These are phyloP conservation scores for Drosophila biarmipes DNA, from an alignment of 1,140 invertebrate genomes.

Conservation along the genomic window DNA sequence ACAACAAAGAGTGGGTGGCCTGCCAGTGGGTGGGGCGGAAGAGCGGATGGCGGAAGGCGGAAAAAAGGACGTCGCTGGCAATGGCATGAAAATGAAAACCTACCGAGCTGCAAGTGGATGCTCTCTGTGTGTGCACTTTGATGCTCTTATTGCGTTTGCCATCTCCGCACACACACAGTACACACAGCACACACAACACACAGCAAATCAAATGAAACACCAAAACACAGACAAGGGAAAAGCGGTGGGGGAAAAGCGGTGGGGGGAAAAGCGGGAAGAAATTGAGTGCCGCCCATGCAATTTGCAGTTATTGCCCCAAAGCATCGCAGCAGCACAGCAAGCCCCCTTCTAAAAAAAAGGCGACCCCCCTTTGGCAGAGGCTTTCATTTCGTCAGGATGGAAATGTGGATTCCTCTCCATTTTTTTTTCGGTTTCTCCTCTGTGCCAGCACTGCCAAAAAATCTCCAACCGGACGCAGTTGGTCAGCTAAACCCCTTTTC, in stretches of 20 bases:
- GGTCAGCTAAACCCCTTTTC: slow-evolving; percentile 52
- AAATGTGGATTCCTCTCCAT: slow-evolving; percentile 58
- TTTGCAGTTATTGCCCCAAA: slow-evolving; percentile 77
- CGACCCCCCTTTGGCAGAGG: slow-evolving; percentile 55
- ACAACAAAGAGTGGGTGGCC: slow-evolving; percentile 10
- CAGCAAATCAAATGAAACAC: slow-evolving; percentile 79
- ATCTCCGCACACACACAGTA: slow-evolving; percentile 32
- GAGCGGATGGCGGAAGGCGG: too few relatives aligned
- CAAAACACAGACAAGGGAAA: slow-evolving; percentile 57
- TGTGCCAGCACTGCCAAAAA: slow-evolving; percentile 71
- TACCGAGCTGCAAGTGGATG: slow-evolving; percentile 45
- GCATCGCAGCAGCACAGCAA: slow-evolving; percentile 35
- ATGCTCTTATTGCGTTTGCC: slow-evolving; percentile 77
- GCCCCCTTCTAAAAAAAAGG: slow-evolving; percentile 1
- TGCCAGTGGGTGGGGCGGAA: not conserved
- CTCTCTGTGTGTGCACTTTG: slow-evolving; percentile 62
- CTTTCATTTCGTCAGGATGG: slow-evolving; percentile 76
- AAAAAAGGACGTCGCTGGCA: slow-evolving; percentile 29
- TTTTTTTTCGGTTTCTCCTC: slow-evolving; percentile 12
- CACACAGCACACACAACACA: slow-evolving; percentile 24
- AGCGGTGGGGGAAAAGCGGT: not conserved
- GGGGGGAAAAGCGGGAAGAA: slow-evolving; percentile 37
- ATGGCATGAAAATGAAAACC: slow-evolving; percentile 69
- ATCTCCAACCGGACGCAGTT: slow-evolving; percentile 72
- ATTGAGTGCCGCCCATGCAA: slow-evolving; percentile 81